Percentiles rank a stretch among this genome's conserved stretches.
Conservation (phyloP, 1,140 invertebrate genomes). For the Pinna nobilis region DNA sequence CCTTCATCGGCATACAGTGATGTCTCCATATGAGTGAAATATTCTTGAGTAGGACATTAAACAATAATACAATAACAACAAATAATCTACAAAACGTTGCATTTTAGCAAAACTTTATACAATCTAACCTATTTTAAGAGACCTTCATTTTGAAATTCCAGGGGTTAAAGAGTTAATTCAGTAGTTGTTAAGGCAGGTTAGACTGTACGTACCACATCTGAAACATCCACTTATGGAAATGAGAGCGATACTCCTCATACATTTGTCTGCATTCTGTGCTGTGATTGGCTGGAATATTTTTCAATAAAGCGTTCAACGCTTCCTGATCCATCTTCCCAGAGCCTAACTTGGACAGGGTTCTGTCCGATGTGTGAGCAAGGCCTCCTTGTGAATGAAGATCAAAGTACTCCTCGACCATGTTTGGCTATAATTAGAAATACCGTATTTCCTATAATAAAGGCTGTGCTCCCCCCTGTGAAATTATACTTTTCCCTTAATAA, state of each 20-base stretch:
- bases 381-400: slow-evolving; percentile 55
- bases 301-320: slow-evolving; percentile 79
- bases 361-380: slow-evolving; percentile 83
- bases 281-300: slow-evolving; percentile 63
- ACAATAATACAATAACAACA: too few species aligned
- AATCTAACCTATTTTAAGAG: too few species aligned
- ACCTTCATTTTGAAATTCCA: too few species aligned
- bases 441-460: too few species aligned
- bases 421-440: slow-evolving; percentile 53
- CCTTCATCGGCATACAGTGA: too few species aligned
- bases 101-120: too few species aligned
- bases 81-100: too few species aligned
- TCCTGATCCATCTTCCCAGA: slow-evolving; percentile 83
- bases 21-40: too few species aligned
- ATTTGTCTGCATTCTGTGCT: slow-evolving; percentile 62
- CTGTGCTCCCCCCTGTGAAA: too few species aligned
- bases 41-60: too few species aligned
- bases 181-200: too few species aligned
- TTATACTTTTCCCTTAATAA: background rate
- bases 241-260: slow-evolving; percentile 59
- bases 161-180: background rate
- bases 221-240: slow-evolving; percentile 75
- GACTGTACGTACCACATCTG: slow-evolving; percentile 66
- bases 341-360: slow-evolving; percentile 85
- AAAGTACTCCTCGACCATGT: slow-evolving; percentile 74